Evolutionary conservation across 2,113 vertebrate species (phyloP), one percentile per base, ranked within the genome.

Genomic region (Scophthalmus maximus): DNA sequence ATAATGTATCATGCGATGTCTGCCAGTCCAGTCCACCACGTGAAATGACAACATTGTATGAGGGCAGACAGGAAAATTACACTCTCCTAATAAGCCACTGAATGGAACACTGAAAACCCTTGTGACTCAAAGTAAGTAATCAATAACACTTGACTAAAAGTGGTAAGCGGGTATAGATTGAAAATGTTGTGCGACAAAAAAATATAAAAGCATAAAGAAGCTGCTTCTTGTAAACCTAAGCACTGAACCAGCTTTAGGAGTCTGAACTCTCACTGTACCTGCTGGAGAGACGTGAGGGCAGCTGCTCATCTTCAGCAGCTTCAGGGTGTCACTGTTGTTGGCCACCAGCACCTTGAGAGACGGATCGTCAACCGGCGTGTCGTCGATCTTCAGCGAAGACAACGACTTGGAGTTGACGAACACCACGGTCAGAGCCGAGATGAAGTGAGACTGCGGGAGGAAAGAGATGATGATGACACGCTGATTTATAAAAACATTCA

Each of bases 371-470:
- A 98, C 96, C 1, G 97, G 97, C 15, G 96, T 99, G 83, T 98
- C 97, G 2, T 98, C 96, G 44, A 98, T 98, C 93, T 98, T 98
- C 70, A 99, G 94, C 0, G 97, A 99, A 7, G 96, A 98, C 68
- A 99, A 89, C 2, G 97, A 99, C 78, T 99, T 99, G 82, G 97
- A 99, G 93, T 99, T 99, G 87, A 99, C 97, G 47, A 99, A 99
- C 78, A 99, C 96, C 87, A 99, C 97, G 0, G 97, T 99, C 91
- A 99, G 91, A 23, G 97, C 97, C 25, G 97, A 98, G 92, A 98
- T 97, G 82, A 94, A 94, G 53, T 94, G 93, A 59, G 93, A 94
- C 93, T 94, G 81, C 9, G 52, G 38, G 18, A 36, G 34, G 34
- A 3, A 22, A 51, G 27, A 30, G 26, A 79, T 1, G 47, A 42